These are phyloP conservation scores for Monodelphis domestica DNA, from an alignment of 2,797 vertebrate species.

Conservation along the genomic window DNA sequence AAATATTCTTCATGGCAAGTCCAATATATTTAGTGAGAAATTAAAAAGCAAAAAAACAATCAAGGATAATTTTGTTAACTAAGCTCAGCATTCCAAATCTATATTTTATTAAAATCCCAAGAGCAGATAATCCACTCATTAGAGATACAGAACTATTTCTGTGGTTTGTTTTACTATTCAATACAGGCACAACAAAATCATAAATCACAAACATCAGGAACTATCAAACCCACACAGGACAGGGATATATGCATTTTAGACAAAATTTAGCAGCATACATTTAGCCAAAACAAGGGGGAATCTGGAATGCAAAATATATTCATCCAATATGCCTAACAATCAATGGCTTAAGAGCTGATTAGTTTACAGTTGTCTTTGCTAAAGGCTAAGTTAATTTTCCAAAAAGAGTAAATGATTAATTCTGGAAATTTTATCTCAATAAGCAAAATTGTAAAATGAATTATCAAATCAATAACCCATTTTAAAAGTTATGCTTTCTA, in stretches of 20 bases:
- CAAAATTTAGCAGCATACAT: constrained; percentile 31
- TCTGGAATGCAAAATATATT: background rate
- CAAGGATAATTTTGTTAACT: background rate
- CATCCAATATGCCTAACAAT: background rate
- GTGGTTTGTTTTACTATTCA: background rate
- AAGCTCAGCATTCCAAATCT: constrained; percentile 15
- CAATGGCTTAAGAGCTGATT: background rate
- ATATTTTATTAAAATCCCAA: constrained; percentile 16
- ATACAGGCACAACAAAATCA: background rate
- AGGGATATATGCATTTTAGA: background rate
- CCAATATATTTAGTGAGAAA: background rate
- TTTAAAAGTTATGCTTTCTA: background rate
- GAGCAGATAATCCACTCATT: background rate
- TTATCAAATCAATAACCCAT: background rate
- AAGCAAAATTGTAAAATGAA: background rate
- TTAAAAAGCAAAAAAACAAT: background rate
- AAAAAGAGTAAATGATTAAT: background rate
- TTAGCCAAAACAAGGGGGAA: constrained; percentile 24
- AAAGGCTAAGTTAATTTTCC: background rate
- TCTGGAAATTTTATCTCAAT: background rate
- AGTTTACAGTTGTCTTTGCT: background rate
- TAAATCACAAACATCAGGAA: background rate
- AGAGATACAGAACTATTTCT: background rate
- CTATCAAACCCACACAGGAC: background rate
- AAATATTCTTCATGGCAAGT: background rate